Base-by-base conservation (phyloP, 2,797 vertebrate genomes). In the Pteropus rufus region DNA sequence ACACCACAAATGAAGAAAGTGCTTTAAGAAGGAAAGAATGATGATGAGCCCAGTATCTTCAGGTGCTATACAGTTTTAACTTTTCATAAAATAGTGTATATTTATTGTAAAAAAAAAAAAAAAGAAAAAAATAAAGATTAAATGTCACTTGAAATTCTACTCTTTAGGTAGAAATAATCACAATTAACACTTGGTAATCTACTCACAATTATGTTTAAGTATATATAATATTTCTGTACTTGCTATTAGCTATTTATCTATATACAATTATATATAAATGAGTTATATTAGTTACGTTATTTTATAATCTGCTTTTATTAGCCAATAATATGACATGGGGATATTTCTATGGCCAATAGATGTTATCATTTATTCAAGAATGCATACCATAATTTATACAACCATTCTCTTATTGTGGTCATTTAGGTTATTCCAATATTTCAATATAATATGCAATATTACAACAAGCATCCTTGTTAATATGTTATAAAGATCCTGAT, bases 71-170 rank as follows among this genome's bases (percentile, higher is more conserved):
- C 1, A 65, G 39, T 36, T 85, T 44, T 58, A 67, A 23, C 26
- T 60, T 75, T 70, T 86, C 91, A 75, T 36, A 81, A 95, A 91
- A 49, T 18, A 70, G 56, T 65, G 9, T 15, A 49, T 54, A 29
- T 5, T 36, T 76, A 34, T 8, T 79, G 5, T 73, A 10, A 23
- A 85, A 89, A 15, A 19, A 87, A 19, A 87, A 36, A 36, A 4
- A 36, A 81, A 49, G 46, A 77, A 86, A 79, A 23, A 79, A 29
- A 73, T 1, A 34, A 87, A 88, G 64, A 69, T 31, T 84, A 87
- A 84, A 58, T 39, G 29, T 83, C 44, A 89, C 36, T 91, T 79
- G 46, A 96, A 94, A 69, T 77, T 85, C 65, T 93, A n/a, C 14
- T 82, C 11, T 67, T 91, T 44, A 92, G 3, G 58, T 24, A 93